Conservation (phyloP, 30 jellyfish, hydroid and myxozoan species). For the Catostylus mosaicus region DNA sequence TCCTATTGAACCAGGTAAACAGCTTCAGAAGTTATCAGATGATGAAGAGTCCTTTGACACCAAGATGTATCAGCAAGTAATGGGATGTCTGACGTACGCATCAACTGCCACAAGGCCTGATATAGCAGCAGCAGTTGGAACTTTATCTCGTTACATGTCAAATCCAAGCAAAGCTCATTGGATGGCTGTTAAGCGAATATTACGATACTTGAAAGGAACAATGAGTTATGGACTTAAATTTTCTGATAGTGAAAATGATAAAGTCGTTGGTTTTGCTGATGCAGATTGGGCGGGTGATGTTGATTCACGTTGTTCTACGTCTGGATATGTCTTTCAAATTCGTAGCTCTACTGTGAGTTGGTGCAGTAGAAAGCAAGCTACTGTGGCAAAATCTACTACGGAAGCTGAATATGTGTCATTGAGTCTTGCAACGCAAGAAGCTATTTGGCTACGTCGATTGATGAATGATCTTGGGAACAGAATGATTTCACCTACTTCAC, state of each 20-base stretch:
- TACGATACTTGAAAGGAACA: constrained; percentile 60
- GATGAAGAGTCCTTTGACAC: constrained; percentile 51
- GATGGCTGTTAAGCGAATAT: constrained; percentile 43
- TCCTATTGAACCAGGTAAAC: constrained; percentile 52
- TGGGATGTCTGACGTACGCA: constrained; percentile 62
- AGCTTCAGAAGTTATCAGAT: constrained; percentile 31
- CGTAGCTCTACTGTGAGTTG: constrained; percentile 47
- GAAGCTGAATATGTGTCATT: constrained; percentile 66
- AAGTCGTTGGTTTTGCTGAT: constrained; percentile 37
- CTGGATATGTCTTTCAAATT: constrained; percentile 50
- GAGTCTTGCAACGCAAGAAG: constrained; percentile 60
- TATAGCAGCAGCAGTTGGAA: constrained; percentile 65
- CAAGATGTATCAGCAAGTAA: constrained; percentile 43
- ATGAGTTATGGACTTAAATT: constrained; percentile 44
- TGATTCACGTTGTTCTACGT: constrained; percentile 31
- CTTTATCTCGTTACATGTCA: constrained; percentile 58
- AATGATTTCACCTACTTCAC: constrained; percentile 27
- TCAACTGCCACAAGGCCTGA: constrained; percentile 63
- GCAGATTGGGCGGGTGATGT: constrained; percentile 73
- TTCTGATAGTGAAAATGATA: constrained; percentile 22
- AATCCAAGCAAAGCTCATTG: constrained; percentile 68
- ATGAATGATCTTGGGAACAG: constrained; percentile 53
- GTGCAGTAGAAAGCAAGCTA: constrained; percentile 58
- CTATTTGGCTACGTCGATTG: constrained; percentile 41
- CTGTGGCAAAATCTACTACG: constrained; percentile 58